Evolutionary conservation across 2,888 invertebrate genomes (phyloP).

Genomic region (Eupeodes latifasciatus): DNA sequence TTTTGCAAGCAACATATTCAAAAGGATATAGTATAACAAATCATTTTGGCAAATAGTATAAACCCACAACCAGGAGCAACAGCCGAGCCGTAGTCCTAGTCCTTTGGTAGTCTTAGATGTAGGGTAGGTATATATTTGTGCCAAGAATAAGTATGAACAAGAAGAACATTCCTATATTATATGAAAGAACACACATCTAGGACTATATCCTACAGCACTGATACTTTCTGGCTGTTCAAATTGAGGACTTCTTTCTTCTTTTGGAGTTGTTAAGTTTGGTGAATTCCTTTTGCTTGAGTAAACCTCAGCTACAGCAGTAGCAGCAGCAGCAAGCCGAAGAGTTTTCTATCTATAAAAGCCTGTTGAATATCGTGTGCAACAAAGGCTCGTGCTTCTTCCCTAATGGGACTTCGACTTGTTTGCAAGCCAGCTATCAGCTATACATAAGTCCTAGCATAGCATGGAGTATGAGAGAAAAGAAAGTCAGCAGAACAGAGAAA

Average conservation of each 20-base stretch:
- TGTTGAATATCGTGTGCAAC: slow-evolving; percentile 67
- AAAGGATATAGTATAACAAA: slow-evolving; percentile 64
- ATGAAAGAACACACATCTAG: slow-evolving; percentile 42
- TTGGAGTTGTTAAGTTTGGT: slow-evolving; percentile 63
- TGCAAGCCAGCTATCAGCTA: slow-evolving; percentile 43
- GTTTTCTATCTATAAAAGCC: slow-evolving; percentile 63
- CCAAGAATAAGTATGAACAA: slow-evolving; percentile 1
- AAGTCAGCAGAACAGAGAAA: slow-evolving; percentile 26
- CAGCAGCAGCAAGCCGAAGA: slow-evolving; percentile 46
- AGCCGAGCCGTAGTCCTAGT: slow-evolving; percentile 70
- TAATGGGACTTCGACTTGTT: slow-evolving; percentile 70
- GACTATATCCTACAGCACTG: slow-evolving; percentile 66
- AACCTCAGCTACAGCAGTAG: slow-evolving; percentile 76
- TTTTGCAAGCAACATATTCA: slow-evolving; percentile 66
- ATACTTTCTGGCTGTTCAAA: slow-evolving; percentile 19
- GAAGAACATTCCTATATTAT: slow-evolving; percentile 24
- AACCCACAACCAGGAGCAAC: slow-evolving; percentile 51
- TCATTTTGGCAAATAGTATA: slow-evolving; percentile 70
- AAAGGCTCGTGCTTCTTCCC: slow-evolving; percentile 51
- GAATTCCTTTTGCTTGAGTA: slow-evolving; percentile 82
- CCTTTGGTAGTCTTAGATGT: too few species aligned
- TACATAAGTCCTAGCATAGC: not conserved
- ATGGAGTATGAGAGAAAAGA: not conserved
- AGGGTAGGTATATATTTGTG: slow-evolving; percentile 22
- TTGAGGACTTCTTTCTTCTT: slow-evolving; percentile 41